phyloP scores from a whole-genome alignment of 2,113 vertebrate genomes.

The Ciconia boyciana region DNA sequence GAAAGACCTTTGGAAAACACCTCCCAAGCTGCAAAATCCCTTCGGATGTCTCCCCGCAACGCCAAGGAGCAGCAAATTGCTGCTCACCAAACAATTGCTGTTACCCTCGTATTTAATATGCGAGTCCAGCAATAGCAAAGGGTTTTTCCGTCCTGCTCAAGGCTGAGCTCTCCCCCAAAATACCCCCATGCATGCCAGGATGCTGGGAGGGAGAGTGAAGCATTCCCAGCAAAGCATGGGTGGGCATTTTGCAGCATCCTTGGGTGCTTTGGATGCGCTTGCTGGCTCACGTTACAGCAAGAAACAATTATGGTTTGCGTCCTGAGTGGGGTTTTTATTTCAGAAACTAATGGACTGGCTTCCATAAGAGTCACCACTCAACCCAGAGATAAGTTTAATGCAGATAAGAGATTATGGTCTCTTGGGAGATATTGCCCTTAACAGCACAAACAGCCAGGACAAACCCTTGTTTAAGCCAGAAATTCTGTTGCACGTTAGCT shows the following conservation, averaged over 20 bases:
- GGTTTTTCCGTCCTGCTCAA: neutral
- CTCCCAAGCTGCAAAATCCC: neutral
- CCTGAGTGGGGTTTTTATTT: neutral
- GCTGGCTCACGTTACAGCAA: neutral
- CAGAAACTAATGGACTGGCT: neutral
- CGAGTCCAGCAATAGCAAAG: accelerated
- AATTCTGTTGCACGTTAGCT: neutral
- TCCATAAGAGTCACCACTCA: neutral
- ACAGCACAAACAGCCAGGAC: neutral
- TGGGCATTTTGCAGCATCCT: neutral
- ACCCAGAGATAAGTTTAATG: too few species aligned
- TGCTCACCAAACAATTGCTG: neutral
- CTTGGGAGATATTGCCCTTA: neutral
- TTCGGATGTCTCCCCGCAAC: accelerated
- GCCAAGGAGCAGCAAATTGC: neutral
- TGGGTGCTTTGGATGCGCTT: neutral
- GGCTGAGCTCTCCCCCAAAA: neutral
- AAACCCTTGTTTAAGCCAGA: neutral
- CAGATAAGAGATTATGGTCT: neutral
- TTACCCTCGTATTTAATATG: accelerated
- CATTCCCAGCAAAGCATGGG: neutral
- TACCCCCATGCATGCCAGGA: neutral
- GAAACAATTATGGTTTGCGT: neutral
- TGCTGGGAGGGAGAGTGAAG: neutral
- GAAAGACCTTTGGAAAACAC: neutral